Base-by-base conservation (phyloP, 2,888 invertebrate genomes). In the Drosophila sordidula region DNA sequence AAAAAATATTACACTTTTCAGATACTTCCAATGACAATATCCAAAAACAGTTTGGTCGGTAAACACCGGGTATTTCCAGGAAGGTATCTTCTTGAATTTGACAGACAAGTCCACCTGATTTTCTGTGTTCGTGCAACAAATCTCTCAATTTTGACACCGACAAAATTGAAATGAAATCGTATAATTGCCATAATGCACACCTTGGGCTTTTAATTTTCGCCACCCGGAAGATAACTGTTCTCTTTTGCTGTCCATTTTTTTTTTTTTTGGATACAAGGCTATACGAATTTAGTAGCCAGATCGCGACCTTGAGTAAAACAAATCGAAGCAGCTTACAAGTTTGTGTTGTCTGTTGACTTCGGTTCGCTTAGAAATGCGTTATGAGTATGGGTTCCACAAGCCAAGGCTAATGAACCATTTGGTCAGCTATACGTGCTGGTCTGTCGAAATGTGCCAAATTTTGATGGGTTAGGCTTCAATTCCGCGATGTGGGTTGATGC, bases 391-490 rank as follows among this genome's bases (percentile, higher is more conserved):
- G 22, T 3, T 22, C 22, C 38, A 38, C n/a, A 38, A 38, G 22
- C 59, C 34, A 22, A 38, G 59, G 45, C 64, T 42, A 45, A 50
- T 32, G 32, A 18, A 11, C 22, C 39, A 55, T 38, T 71, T 64
- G 54, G 64, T 45, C 49, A 58, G 34, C 42, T 57, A 49, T 18
- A 41, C 16, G 18, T 14, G 14, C 38, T 38, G 29, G 29, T 8
- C 4, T n/a, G 46, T 57, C 42, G 42, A 55, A 42, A 54, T 34
- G 45, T 64, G 67, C 55, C 73, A 59, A 54, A 66, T 47, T 56
- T 41, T 47, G 34, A 42, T 47, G 55, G 45, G 18, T 55, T 29
- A 18, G 49, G 26, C 47, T 41, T 50, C 12, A 36, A 45, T n/a
- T 18, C 14, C 42, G 42, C 25, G 14, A 44, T 61, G 59, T 52